A percentile compares a stretch with the other conserved stretches of the same genome.
Evolutionary conservation across 2,113 vertebrate genomes (phyloP).

Genomic region (Mungos mungo): DNA sequence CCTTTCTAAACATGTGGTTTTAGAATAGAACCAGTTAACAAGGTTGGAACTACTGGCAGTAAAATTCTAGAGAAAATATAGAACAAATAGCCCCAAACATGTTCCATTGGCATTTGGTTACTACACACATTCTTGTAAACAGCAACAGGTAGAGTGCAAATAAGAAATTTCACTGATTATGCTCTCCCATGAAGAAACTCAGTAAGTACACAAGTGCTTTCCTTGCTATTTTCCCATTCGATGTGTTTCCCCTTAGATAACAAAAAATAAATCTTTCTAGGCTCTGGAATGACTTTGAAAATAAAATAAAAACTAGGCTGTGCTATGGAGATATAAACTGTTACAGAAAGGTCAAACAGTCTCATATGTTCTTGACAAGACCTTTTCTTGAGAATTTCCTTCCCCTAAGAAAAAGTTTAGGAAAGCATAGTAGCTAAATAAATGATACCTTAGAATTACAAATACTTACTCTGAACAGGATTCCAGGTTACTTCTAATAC

Average conservation of each 20-base stretch:
- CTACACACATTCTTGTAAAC: background rate
- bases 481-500: background rate
- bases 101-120: background rate
- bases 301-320: background rate
- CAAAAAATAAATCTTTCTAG: slow-evolving; percentile 11
- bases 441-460: background rate
- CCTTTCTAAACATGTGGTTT: background rate
- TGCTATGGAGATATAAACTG: background rate
- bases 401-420: background rate
- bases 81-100: background rate
- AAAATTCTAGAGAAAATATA: background rate
- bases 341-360: background rate
- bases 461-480: background rate
- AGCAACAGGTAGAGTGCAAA: background rate
- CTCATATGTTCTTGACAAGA: background rate
- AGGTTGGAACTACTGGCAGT: background rate
- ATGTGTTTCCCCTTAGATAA: background rate
- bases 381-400: background rate
- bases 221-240: background rate
- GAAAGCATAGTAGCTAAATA: background rate
- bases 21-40: background rate
- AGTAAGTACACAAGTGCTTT: background rate
- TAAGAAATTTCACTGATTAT: background rate
- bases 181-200: background rate
- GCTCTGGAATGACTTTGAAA: slow-evolving; percentile 23